Conservation (phyloP, 1,140 invertebrate species). For the Achroia grisella region DNA sequence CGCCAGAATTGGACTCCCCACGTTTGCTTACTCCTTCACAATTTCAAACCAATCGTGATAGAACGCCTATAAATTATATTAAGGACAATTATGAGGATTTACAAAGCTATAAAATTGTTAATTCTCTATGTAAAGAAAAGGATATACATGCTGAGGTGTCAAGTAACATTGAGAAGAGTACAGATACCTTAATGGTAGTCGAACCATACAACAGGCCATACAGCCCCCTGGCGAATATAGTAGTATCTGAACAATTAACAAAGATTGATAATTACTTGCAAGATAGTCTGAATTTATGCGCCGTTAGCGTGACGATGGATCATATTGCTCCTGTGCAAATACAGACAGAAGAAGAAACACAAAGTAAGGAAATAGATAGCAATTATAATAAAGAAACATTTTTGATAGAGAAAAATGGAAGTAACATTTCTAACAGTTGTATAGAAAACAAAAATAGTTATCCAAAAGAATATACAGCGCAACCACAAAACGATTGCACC, state of each 20-base stretch:
- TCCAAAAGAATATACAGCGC: not conserved
- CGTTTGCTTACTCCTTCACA: slow-evolving; percentile 27
- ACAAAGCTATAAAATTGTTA: slow-evolving; percentile 63
- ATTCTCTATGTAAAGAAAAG: slow-evolving; percentile 51
- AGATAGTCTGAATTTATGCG: slow-evolving; percentile 47
- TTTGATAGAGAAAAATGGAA: slow-evolving; percentile 8
- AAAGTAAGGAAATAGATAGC: slow-evolving; percentile 7
- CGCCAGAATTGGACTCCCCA: slow-evolving; percentile 39
- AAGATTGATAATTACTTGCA: slow-evolving; percentile 58
- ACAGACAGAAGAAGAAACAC: slow-evolving; percentile 6
- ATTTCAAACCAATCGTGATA: slow-evolving; percentile 13
- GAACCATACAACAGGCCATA: slow-evolving; percentile 18
- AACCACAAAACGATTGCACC: not conserved
- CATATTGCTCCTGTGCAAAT: slow-evolving; percentile 10
- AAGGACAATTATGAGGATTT: slow-evolving; percentile 54
- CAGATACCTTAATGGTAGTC: not conserved
- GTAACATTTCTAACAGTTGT: slow-evolving; percentile 5
- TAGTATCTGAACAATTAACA: slow-evolving; percentile 36
- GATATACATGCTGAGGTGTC: slow-evolving; percentile 16
- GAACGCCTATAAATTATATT: slow-evolving; percentile 39
- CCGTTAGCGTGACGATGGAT: slow-evolving; percentile 16
- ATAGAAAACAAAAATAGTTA: not conserved
- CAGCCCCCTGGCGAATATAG: slow-evolving; percentile 35
- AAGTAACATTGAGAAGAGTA: not conserved
- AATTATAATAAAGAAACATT: slow-evolving; percentile 9